A percentile compares a stretch with the other conserved stretches of the same genome.
Evolutionary conservation across 2,113 vertebrate genomes (phyloP).

Genomic region (Syngnathus floridae): DNA sequence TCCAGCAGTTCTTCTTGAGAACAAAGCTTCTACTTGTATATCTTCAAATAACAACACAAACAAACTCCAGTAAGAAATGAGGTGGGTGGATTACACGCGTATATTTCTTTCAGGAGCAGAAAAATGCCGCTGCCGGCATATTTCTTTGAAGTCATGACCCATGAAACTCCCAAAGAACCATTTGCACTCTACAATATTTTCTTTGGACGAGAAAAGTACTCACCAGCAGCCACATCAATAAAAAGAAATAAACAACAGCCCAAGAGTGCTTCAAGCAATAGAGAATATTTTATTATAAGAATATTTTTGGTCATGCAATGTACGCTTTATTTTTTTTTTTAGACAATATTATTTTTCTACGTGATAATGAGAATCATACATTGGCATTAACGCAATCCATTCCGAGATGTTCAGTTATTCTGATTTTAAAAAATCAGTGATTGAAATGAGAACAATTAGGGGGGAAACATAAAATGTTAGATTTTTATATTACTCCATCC

Average conservation of each 20-base stretch:
- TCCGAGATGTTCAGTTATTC: too few relatives aligned
- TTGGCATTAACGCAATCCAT: background rate
- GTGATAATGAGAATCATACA: background rate
- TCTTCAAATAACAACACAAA: conserved; percentile 25
- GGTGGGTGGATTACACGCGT: conserved; percentile 14
- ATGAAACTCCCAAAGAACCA: conserved; percentile 30
- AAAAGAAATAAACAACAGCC: conserved; percentile 28
- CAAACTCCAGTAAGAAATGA: conserved; percentile 12
- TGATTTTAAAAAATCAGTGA: too few relatives aligned
- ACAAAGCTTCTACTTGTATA: conserved; percentile 22
- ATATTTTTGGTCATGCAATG: background rate
- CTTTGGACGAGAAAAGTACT: conserved; percentile 12
- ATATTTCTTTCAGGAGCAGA: conserved; percentile 45
- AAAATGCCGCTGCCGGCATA: conserved; percentile 42
- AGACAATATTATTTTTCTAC: too few relatives aligned
- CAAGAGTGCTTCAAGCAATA: background rate
- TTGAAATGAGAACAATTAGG: too few relatives aligned
- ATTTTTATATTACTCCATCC: too few relatives aligned
- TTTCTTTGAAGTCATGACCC: conserved; percentile 44
- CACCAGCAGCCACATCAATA: conserved; percentile 33
- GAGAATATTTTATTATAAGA: background rate
- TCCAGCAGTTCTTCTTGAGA: conserved; percentile 1
- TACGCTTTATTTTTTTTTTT: background rate
- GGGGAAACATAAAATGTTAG: too few relatives aligned
- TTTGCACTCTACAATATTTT: conserved; percentile 21